Evolutionary conservation across 2,888 invertebrate species (phyloP).

Genomic region (Megamerina dolium): DNA sequence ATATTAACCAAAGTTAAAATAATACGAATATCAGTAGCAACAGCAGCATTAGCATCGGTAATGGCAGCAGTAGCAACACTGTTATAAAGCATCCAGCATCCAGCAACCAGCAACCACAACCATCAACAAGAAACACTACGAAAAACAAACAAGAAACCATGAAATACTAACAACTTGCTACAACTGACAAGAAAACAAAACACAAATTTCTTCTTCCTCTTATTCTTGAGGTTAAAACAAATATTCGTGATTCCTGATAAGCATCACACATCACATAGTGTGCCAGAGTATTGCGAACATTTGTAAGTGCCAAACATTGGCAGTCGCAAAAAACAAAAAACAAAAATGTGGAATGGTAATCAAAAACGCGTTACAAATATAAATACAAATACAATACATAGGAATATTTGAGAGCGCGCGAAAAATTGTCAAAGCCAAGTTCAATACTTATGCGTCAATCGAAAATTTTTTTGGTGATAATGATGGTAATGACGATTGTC

Average conservation of each 20-base stretch:
- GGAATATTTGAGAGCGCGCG: constrained; percentile 5
- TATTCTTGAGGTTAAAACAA: constrained; percentile 37
- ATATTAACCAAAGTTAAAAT: too few species aligned
- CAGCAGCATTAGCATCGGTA: too few species aligned
- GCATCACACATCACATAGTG: constrained; percentile 33
- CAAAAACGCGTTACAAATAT: constrained; percentile 44
- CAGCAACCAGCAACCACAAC: not conserved
- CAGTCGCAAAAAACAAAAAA: too few species aligned
- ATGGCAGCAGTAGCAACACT: too few species aligned
- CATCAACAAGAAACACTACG: not conserved
- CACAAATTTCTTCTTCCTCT: constrained; percentile 35
- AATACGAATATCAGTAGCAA: too few species aligned
- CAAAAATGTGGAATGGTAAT: constrained; percentile 43
- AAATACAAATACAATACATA: constrained; percentile 14
- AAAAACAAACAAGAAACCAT: not conserved
- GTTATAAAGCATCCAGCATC: not conserved
- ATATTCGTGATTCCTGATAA: constrained; percentile 50
- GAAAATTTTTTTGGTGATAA: constrained; percentile 5
- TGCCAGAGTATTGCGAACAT: too few species aligned
- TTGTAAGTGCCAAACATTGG: constrained; percentile 32
- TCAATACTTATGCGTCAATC: too few species aligned
- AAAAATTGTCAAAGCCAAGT: constrained; percentile 38
- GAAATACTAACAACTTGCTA: too few species aligned
- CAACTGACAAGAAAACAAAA: constrained; percentile 13
- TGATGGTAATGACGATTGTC: constrained; percentile 4